phyloP scores from a whole-genome alignment of 2,797 vertebrate species.

The Microchirus variegatus region DNA sequence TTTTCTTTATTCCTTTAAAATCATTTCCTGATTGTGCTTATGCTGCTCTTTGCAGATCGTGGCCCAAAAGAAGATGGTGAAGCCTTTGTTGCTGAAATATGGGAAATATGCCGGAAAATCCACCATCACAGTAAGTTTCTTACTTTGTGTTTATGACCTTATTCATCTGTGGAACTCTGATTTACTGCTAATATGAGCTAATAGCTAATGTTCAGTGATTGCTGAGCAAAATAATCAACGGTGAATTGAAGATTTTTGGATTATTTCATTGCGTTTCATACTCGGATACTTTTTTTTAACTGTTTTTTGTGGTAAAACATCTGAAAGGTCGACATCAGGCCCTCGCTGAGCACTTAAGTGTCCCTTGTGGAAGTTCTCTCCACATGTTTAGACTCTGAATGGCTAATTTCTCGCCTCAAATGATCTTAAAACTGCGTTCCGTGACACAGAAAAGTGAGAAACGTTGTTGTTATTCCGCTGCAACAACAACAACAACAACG shows the following conservation, averaged over 20 bases:
- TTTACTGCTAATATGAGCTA: conserved; percentile 2
- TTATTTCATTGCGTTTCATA: too few species aligned
- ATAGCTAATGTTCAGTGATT: conserved; percentile 3
- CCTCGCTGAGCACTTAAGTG: neutral
- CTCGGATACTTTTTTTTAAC: neutral
- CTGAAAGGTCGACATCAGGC: neutral
- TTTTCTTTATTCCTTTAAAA: neutral
- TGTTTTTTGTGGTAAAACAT: neutral
- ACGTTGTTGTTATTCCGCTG: too few species aligned
- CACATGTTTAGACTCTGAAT: too few species aligned
- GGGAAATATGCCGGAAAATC: conserved; percentile 95
- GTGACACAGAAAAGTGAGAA: too few species aligned
- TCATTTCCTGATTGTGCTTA: conserved; percentile 11
- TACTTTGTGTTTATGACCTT: conserved; percentile 7
- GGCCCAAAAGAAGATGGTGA: conserved; percentile 93
- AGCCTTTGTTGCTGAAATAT: conserved; percentile 89
- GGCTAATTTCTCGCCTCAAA: too few species aligned
- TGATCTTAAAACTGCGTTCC: too few species aligned
- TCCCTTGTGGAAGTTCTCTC: too few species aligned
- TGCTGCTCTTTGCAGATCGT: conserved; percentile 85
- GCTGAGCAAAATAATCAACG: neutral
- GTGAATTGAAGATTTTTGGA: neutral
- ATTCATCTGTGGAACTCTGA: conserved; percentile 11
- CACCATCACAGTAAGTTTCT: conserved; percentile 88
- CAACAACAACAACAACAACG: too few species aligned